These are phyloP conservation scores for Rhabdophis nuchalis DNA, from an alignment of 2,797 vertebrate species.

Conservation along the genomic window DNA sequence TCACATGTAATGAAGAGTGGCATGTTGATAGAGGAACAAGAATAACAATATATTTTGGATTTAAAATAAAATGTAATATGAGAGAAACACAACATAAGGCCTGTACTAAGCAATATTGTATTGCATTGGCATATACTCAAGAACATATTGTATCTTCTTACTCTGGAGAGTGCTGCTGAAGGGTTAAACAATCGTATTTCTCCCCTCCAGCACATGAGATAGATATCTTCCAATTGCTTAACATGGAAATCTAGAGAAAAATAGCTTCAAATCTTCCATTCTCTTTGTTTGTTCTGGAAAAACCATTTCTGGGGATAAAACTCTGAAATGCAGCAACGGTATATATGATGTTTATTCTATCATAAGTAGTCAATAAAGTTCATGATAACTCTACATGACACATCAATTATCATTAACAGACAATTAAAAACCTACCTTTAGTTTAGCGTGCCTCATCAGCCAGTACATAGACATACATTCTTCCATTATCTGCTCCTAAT, in stretches of 20 bases:
- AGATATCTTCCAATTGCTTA: neutral
- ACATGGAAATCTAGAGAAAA: neutral
- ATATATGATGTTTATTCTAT: neutral
- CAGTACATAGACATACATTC: neutral
- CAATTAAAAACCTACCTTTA: neutral
- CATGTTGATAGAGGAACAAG: neutral
- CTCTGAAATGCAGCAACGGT: neutral
- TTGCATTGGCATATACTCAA: neutral
- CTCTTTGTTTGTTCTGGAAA: neutral
- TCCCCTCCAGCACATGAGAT: neutral
- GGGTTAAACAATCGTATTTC: neutral
- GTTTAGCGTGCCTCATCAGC: neutral
- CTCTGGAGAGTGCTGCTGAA: neutral
- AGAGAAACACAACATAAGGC: neutral
- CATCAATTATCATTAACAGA: neutral
- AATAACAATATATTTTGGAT: neutral
- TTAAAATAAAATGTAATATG: neutral
- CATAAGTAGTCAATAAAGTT: neutral
- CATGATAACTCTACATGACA: neutral
- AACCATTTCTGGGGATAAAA: neutral
- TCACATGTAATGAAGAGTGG: neutral
- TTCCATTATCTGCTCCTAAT: neutral
- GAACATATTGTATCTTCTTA: neutral
- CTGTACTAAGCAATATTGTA: neutral
- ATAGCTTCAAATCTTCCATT: neutral